Base-by-base conservation (phyloP, 2,113 vertebrate genomes). In the Todiramphus chloris region DNA sequence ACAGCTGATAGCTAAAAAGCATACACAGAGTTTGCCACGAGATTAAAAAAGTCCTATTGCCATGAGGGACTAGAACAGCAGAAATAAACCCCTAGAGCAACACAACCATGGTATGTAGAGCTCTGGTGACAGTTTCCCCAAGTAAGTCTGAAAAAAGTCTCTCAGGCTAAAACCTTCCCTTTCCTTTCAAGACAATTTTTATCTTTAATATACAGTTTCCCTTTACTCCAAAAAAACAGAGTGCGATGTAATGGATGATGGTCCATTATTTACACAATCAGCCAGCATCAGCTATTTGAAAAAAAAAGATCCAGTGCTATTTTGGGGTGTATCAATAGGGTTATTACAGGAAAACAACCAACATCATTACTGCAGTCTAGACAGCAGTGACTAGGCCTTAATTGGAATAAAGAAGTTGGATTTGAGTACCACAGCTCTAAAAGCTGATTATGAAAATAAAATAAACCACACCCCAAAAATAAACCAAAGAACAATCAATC, bases 331-430 rank as follows among this genome's bases (percentile, higher is more conserved):
- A 80, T 85, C 87, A 85, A 89, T 50, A 93, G 74, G 13, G 23
- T 90, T 95, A 90, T 80, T 66, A 90, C 84, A 91, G 91, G 70
- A 85, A 84, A 95, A 89, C 56, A 95, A 83, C 56, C 86, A 94
- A 92, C 78, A 91, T 85, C 85, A 87, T 96, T 96, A 91, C 41
- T 85, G 91, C 77, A 83, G 94, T 95, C 93, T 96, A 95, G 91
- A 95, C 93, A 91, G 89, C 70, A 73, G 78, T 85, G 66, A 66
- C 74, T 41, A 62, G 87, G 78, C 48, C 89, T 90, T 93, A 95
- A 97, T 39, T 93, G 93, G 53, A 83, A 93, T 83, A 96, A 84
- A 94, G 64, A 93, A 79, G 69, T 64, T 94, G 81, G 9, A 91
- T 91, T 78, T 91, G 48, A 89, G 93, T 75, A 75, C 51, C 66